Percentiles rank a stretch among this genome's conserved stretches.
Conservation (phyloP, 2,797 vertebrate genomes). For the Otolemur crassicaudatus region DNA sequence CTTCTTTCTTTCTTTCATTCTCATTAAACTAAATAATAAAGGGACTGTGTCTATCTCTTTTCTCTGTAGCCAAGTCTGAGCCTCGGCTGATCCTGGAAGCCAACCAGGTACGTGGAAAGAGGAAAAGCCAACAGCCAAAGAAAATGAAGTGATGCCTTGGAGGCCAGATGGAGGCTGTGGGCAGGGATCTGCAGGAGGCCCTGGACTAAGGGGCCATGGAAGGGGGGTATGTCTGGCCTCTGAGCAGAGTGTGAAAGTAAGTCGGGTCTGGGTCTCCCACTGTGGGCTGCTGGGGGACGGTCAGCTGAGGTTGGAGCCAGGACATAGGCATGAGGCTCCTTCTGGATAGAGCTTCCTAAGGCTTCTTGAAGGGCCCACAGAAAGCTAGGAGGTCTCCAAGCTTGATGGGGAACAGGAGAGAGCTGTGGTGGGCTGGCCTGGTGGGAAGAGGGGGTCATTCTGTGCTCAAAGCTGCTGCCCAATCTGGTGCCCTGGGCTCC, state of each 20-base stretch:
- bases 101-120: slow-evolving; percentile 80
- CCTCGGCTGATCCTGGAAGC: slow-evolving; percentile 78
- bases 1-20: neutral
- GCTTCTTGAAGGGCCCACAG: neutral
- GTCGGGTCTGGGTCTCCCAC: neutral
- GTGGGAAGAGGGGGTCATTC: neutral
- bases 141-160: slow-evolving; percentile 71
- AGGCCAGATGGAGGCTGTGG: slow-evolving; percentile 71
- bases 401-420: neutral
- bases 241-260: neutral
- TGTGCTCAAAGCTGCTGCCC: neutral
- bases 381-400: neutral
- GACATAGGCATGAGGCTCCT: neutral
- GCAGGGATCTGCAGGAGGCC: slow-evolving; percentile 64
- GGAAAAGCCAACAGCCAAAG: slow-evolving; percentile 77
- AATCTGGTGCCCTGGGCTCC: neutral
- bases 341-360: neutral
- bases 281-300: neutral
- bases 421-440: neutral
- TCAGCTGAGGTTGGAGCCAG: neutral
- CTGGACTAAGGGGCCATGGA: neutral
- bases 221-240: slow-evolving; percentile 2
- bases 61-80: slow-evolving; percentile 78
- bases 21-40: slow-evolving; percentile 74
- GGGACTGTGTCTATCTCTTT: slow-evolving; percentile 74